Evolutionary conservation across 2,888 invertebrate species (phyloP).

Genomic region (Cataglyphis rosenhaueri): DNA sequence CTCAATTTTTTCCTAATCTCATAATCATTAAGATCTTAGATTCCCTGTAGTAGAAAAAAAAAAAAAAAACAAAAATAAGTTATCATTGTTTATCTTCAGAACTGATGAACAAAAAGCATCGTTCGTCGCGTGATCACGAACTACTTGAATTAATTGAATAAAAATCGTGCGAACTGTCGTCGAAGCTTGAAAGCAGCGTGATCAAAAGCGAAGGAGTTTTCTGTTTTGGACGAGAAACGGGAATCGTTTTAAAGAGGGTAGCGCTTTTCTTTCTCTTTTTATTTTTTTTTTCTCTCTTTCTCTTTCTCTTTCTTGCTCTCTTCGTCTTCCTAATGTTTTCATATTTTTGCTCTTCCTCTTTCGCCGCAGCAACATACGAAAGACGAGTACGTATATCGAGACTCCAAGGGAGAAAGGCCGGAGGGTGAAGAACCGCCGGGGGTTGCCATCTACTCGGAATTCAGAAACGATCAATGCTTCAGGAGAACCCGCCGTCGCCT

Average conservation of each 20-base stretch:
- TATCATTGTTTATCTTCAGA: neutral
- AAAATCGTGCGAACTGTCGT: conserved; percentile 69
- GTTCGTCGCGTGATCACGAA: conserved; percentile 66
- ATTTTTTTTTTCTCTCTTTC: neutral
- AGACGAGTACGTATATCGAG: conserved; percentile 58
- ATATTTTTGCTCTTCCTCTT: conserved; percentile 53
- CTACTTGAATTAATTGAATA: conserved; percentile 80
- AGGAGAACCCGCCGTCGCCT: conserved; percentile 67
- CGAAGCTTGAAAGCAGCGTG: conserved; percentile 40
- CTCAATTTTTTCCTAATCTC: neutral
- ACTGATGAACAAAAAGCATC: neutral
- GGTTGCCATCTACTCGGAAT: conserved; percentile 82
- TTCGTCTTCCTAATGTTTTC: conserved; percentile 46
- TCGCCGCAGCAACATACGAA: conserved; percentile 57
- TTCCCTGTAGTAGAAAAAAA: no score
- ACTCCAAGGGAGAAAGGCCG: conserved; percentile 51
- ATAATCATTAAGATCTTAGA: neutral
- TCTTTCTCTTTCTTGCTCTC: conserved; percentile 11
- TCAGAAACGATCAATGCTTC: conserved; percentile 84
- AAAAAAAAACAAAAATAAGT: no score
- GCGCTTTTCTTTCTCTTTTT: neutral
- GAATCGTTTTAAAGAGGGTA: conserved; percentile 63
- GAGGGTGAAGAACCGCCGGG: conserved; percentile 76
- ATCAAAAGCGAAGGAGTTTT: conserved; percentile 65
- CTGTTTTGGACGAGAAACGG: conserved; percentile 64